phyloP scores from a whole-genome alignment of 1,140 invertebrate genomes.

The Maconellicoccus hirsutus region DNA sequence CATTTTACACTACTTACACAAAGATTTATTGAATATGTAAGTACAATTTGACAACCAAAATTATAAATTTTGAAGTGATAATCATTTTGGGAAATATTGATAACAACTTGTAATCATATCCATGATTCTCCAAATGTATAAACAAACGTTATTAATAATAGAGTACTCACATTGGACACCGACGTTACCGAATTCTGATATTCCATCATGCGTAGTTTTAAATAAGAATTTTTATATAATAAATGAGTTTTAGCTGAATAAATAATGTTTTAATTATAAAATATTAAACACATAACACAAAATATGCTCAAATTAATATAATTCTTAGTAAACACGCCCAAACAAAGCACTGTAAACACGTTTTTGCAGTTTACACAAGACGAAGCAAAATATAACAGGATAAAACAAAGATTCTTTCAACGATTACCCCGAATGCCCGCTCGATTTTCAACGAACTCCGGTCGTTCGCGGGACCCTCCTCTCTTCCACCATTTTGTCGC shows the following conservation, averaged over 20 bases:
- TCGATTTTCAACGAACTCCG: constrained; percentile 18
- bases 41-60: no score
- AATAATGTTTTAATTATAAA: neutral
- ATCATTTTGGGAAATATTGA: no score
- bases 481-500: constrained; percentile 2
- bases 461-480: neutral
- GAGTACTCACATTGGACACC: neutral
- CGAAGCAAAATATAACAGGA: constrained; percentile 19
- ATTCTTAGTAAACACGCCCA: constrained; percentile 5
- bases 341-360: constrained; percentile 18
- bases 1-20: no score
- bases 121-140: neutral
- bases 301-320: neutral
- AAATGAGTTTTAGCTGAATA: neutral
- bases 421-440: constrained; percentile 16
- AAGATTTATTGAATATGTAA: no score
- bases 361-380: constrained; percentile 19
- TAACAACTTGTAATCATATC: neutral
- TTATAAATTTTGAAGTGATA: neutral
- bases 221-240: neutral
- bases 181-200: constrained; percentile 1
- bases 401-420: constrained; percentile 18
- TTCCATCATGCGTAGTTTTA: neutral
- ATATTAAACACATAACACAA: neutral
- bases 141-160: constrained; percentile 12